Percentiles rank a stretch among this genome's conserved stretches.
These are phyloP conservation scores for Mus spicilegus DNA, from an alignment of 2,113 vertebrate species.

Conservation along the genomic window DNA sequence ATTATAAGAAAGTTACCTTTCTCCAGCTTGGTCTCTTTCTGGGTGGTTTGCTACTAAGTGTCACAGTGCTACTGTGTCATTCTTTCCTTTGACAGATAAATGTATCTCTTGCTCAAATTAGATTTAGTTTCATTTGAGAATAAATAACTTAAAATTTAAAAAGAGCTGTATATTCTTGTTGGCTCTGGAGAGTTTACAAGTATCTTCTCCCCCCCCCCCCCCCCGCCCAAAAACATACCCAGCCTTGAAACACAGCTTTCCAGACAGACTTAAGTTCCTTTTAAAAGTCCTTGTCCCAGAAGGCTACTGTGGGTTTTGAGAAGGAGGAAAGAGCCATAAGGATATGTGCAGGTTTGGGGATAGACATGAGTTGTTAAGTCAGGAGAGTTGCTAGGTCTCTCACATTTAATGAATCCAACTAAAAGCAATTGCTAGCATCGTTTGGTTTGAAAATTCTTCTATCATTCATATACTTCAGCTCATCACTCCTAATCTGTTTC, in stretches of 20 bases:
- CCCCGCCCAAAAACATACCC: not conserved
- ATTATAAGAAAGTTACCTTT: not conserved
- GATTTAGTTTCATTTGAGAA: not conserved
- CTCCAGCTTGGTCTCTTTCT: not conserved
- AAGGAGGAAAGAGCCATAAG: not conserved
- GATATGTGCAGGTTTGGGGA: not conserved
- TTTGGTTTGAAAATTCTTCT: not conserved
- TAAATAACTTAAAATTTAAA: not conserved
- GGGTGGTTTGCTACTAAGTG: not conserved
- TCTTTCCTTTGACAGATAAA: not conserved
- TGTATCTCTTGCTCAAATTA: not conserved
- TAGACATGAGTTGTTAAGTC: not conserved
- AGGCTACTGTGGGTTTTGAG: not conserved
- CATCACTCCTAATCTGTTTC: not conserved
- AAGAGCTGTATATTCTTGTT: not conserved
- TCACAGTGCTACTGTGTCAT: not conserved
- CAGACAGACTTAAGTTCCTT: not conserved
- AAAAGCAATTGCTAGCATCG: not conserved
- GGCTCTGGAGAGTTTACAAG: not conserved
- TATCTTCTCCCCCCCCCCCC: not conserved
- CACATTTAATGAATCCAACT: not conserved
- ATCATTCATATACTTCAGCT: not conserved
- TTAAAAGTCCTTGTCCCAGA: not conserved
- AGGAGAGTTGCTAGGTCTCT: not conserved
- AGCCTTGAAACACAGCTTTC: not conserved